Conservation (phyloP, 2,888 invertebrate genomes). For the Tetranychus piercei region DNA sequence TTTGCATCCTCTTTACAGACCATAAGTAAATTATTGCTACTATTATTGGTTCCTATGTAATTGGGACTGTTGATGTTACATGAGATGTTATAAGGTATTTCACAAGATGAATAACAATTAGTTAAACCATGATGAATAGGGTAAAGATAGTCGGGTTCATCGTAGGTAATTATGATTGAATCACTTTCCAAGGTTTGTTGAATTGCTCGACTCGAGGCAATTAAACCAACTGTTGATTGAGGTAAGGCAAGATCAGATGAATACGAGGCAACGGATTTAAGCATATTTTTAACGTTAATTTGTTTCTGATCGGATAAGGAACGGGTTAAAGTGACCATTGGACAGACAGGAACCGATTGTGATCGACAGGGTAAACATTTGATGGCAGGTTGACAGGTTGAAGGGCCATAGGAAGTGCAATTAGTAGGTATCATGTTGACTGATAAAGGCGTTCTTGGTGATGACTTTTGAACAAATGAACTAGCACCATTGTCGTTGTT, state of each 20-base stretch:
- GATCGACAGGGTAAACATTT: background rate
- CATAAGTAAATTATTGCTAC: too few species aligned
- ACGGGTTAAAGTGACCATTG: slow-evolving; percentile 15
- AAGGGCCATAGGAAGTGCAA: too few species aligned
- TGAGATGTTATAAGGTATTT: background rate
- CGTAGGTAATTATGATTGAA: slow-evolving; percentile 11
- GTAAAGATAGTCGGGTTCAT: slow-evolving; percentile 1
- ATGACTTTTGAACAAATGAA: background rate
- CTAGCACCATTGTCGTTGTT: background rate
- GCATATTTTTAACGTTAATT: slow-evolving; percentile 20
- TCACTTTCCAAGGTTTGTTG: slow-evolving; percentile 11
- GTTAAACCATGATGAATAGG: background rate
- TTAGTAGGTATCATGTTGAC: too few species aligned
- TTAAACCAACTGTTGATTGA: background rate
- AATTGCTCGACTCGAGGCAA: background rate
- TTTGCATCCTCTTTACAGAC: background rate
- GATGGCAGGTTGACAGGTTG: background rate
- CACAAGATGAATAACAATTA: background rate
- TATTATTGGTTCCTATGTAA: background rate
- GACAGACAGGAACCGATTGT: background rate
- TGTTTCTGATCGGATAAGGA: slow-evolving; percentile 23
- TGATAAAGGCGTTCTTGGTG: background rate
- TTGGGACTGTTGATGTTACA: too few species aligned
- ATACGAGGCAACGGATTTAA: slow-evolving; percentile 21
- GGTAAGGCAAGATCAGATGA: slow-evolving; percentile 19